Evolutionary conservation across 1,140 invertebrate genomes (phyloP), one percentile per base, ranked within the genome.

Genomic region (Hypsibius dujardini): DNA sequence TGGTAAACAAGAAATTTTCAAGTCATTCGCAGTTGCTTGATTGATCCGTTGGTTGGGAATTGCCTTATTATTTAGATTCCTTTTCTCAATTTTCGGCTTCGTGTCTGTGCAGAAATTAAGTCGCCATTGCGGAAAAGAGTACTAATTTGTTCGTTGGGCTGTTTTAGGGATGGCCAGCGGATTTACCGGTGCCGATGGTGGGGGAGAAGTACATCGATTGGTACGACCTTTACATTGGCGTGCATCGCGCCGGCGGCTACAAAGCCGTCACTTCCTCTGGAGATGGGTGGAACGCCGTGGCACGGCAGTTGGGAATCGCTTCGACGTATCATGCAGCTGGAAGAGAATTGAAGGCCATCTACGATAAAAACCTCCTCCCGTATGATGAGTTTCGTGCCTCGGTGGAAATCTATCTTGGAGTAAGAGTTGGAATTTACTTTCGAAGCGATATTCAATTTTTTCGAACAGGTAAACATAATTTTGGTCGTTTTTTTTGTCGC

Each of bases 161-260:
- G 3, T 67, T 67, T 15, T 67, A 67, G 62, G 62, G 62, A 7
- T 67, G 62, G 62, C 62, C 62, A 67, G 62, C 62, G 7, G 62
- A 67, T 7, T 42, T 67, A 7, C 12, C 42, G 12, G 12, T 45
- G 12, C 62, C 12, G 62, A 15, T 7, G 3, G 42, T 67, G 7
- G 62, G 62, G 7, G 42, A 42, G 7, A 12, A 67, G 62, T 12
- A 15, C 12, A 42, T 67, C 42, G 62, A 67, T 67, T 67, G 62
- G 62, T 67, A 45, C 42, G 62, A 67, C 42, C 42, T 67, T 12
- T 67, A 67, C 62, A 67, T 67, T 45, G 62, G 12, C 12, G 62
- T 67, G 3, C 62, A 15, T 3, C 62, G 62, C 12, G 7, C 45
- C 12, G 62, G 62, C 7, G 62, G 62, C 7, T 67, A 7, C 42